Percentiles rank a stretch among this genome's conserved stretches.
Evolutionary conservation across 1,140 invertebrate genomes (phyloP).

Genomic region (Protaetia brevitarsis): DNA sequence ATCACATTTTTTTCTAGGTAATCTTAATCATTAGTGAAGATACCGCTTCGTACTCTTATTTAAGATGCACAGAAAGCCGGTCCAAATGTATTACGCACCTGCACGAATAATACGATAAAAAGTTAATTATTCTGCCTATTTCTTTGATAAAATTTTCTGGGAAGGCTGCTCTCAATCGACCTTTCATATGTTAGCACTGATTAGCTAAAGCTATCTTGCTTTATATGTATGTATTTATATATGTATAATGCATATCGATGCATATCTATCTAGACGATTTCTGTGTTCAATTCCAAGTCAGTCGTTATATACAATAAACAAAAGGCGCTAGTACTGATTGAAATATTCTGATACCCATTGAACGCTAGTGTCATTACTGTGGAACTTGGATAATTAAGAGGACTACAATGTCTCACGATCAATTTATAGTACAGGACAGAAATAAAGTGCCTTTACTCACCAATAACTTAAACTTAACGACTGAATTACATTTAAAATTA

Average conservation of each 20-base stretch:
- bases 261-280: too few species aligned
- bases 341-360: neutral
- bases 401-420: neutral
- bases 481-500: neutral
- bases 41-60: neutral
- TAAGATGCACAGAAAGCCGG: neutral
- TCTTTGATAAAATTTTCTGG: neutral
- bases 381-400: neutral
- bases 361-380: too few species aligned
- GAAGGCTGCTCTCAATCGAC: neutral
- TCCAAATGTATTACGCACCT: neutral
- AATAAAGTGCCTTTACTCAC: neutral
- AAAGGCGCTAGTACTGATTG: neutral
- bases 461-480: conserved; percentile 1
- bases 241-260: too few species aligned
- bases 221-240: too few species aligned
- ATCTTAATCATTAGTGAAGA: neutral
- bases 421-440: neutral
- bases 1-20: neutral
- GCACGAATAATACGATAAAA: neutral
- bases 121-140: neutral
- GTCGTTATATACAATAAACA: neutral
- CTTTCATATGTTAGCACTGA: neutral
- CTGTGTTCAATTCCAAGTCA: too few species aligned
- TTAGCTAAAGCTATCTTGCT: neutral